Percentiles rank a stretch among this genome's conserved stretches.
Evolutionary conservation across 1,140 invertebrate species (phyloP).

Genomic region (Caerostris darwini): DNA sequence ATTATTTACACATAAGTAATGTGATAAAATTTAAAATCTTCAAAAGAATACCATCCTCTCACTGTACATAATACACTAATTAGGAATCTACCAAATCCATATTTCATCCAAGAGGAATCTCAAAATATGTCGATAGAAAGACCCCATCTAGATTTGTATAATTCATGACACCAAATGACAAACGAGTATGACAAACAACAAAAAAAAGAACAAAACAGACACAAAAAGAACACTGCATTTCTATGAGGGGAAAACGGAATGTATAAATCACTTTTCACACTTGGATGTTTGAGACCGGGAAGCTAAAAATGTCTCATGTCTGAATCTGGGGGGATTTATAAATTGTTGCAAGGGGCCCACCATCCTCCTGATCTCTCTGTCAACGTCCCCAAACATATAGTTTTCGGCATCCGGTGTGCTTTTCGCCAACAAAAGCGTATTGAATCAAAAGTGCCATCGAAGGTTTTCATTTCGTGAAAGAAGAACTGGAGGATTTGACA

Average conservation of each 20-base stretch:
- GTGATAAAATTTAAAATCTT: too few relatives aligned
- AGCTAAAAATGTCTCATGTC: background rate
- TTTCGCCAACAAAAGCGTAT: slow-evolving; percentile 37
- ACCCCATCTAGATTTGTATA: background rate
- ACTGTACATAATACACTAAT: background rate
- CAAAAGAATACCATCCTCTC: too few relatives aligned
- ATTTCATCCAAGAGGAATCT: background rate
- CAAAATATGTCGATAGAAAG: background rate
- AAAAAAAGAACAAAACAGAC: slow-evolving; percentile 18
- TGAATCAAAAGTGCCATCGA: slow-evolving; percentile 51
- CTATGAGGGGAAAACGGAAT: background rate
- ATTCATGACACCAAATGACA: slow-evolving; percentile 57
- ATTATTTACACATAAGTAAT: too few relatives aligned
- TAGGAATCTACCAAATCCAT: background rate
- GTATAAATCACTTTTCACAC: slow-evolving; percentile 52
- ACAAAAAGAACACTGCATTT: background rate
- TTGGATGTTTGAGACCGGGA: background rate
- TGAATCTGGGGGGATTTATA: slow-evolving; percentile 52
- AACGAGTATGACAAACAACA: background rate
- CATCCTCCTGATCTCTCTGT: slow-evolving; percentile 33
- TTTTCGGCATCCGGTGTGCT: slow-evolving; percentile 26
- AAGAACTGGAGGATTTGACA: slow-evolving; percentile 18
- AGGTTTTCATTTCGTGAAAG: background rate
- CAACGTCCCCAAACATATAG: slow-evolving; percentile 29
- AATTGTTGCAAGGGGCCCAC: slow-evolving; percentile 14